Evolutionary conservation across 2,888 invertebrate species (phyloP).

Genomic region (Bedellia somnulentella): DNA sequence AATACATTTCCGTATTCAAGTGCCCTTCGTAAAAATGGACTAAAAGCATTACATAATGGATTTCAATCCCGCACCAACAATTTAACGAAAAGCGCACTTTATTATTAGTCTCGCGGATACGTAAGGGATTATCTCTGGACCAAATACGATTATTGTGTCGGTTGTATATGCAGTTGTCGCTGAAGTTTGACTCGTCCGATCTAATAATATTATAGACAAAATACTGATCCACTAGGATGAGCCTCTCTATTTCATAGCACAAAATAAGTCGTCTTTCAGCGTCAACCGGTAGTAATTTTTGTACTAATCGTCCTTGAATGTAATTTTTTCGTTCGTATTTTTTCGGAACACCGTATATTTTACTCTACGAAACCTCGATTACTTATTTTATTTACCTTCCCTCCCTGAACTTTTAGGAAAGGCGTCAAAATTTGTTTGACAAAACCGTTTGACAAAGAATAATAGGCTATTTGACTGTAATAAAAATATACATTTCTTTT

Average conservation of each 20-base stretch:
- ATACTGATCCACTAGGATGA: slow-evolving; percentile 5
- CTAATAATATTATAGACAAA: slow-evolving; percentile 6
- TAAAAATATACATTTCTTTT: too few relatives aligned
- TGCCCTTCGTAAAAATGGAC: slow-evolving; percentile 5
- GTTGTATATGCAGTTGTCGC: too few relatives aligned
- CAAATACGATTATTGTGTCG: slow-evolving; percentile 8
- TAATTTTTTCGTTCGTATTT: slow-evolving; percentile 1
- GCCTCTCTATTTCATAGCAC: slow-evolving; percentile 5
- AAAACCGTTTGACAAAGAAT: too few relatives aligned
- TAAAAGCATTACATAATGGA: slow-evolving; percentile 3
- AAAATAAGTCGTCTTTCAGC: slow-evolving; percentile 7
- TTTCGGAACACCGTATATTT: slow-evolving; percentile 4
- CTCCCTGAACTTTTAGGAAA: slow-evolving; percentile 7
- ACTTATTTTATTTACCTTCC: slow-evolving; percentile 7
- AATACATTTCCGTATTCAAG: slow-evolving; percentile 5
- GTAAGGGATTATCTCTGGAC: slow-evolving; percentile 7
- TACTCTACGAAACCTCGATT: slow-evolving; percentile 6
- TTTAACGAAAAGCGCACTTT: slow-evolving; percentile 6
- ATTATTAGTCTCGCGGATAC: slow-evolving; percentile 8
- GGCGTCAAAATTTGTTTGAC: neutral
- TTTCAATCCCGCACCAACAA: slow-evolving; percentile 5
- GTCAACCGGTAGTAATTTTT: slow-evolving; percentile 6
- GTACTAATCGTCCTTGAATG: slow-evolving; percentile 9
- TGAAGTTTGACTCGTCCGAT: slow-evolving; percentile 4
- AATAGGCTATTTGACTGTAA: too few relatives aligned